Evolutionary conservation across 2,888 invertebrate species (phyloP).

Genomic region (Brachypalpus laphriformis): DNA sequence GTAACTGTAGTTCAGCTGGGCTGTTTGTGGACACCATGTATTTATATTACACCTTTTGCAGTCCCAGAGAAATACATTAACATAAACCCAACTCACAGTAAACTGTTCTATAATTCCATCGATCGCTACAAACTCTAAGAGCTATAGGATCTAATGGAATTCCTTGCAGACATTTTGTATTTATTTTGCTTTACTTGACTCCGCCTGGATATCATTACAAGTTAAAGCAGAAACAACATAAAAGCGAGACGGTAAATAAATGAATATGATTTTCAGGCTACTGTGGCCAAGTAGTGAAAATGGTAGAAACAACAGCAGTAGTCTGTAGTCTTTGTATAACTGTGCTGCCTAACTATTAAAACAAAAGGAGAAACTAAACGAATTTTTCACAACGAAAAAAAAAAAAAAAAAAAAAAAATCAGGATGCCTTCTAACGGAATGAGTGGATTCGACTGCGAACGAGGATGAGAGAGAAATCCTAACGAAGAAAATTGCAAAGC

Average conservation of each 20-base stretch:
- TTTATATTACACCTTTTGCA: no score
- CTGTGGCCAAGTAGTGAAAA: neutral
- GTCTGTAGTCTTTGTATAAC: neutral
- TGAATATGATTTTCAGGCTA: neutral
- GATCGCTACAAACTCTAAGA: no score
- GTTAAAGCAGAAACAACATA: neutral
- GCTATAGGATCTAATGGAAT: no score
- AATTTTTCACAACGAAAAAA: conserved; percentile 40
- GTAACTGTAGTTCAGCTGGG: no score
- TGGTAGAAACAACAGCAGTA: neutral
- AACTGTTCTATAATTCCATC: no score
- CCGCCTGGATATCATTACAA: neutral
- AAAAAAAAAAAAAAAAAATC: no score
- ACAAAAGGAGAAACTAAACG: conserved; percentile 41
- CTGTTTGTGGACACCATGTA: no score
- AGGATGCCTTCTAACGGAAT: conserved; percentile 57
- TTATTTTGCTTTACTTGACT: neutral
- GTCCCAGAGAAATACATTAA: no score
- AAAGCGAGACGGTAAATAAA: neutral
- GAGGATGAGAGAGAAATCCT: conserved; percentile 48
- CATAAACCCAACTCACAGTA: no score
- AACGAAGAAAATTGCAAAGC: conserved; percentile 41
- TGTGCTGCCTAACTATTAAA: conserved; percentile 1
- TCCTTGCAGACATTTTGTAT: no score
- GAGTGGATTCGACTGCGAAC: conserved; percentile 24